These are phyloP conservation scores for Papilio gigon DNA, from an alignment of 2,888 invertebrate genomes.

Conservation along the genomic window DNA sequence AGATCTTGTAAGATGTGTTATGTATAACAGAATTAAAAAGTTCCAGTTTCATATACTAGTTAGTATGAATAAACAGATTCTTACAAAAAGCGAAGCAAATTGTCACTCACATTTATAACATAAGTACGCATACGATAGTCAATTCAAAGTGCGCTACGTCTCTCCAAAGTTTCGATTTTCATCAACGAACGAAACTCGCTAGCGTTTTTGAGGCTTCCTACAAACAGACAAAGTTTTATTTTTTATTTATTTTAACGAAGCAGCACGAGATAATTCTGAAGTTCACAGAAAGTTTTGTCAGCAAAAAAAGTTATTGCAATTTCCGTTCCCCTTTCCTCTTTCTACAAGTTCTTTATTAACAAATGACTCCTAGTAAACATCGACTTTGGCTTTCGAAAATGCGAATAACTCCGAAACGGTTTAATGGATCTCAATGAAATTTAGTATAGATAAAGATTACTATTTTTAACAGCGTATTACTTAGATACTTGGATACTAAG, in stretches of 20 bases:
- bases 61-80: not conserved
- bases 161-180: constrained; percentile 30
- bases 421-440: too few relatives aligned
- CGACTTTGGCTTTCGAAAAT: not conserved
- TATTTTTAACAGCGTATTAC: too few relatives aligned
- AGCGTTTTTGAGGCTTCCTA: constrained; percentile 36
- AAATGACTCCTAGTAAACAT: constrained; percentile 20
- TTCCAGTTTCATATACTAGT: too few relatives aligned
- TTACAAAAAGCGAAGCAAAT: not conserved
- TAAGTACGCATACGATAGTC: not conserved
- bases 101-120: not conserved
- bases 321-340: constrained; percentile 27
- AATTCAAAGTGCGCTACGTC: not conserved
- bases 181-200: constrained; percentile 36
- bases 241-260: constrained; percentile 29
- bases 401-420: too few relatives aligned
- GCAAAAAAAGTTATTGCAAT: constrained; percentile 37
- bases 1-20: too few relatives aligned
- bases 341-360: constrained; percentile 28
- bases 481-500: too few relatives aligned
- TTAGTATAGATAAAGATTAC: too few relatives aligned
- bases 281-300: constrained; percentile 33
- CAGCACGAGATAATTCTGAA: constrained; percentile 40
- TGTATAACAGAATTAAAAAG: too few relatives aligned
- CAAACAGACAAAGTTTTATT: constrained; percentile 40